Conservation (phyloP, 2,888 invertebrate genomes). For the Sarcophaga caerulescens region DNA sequence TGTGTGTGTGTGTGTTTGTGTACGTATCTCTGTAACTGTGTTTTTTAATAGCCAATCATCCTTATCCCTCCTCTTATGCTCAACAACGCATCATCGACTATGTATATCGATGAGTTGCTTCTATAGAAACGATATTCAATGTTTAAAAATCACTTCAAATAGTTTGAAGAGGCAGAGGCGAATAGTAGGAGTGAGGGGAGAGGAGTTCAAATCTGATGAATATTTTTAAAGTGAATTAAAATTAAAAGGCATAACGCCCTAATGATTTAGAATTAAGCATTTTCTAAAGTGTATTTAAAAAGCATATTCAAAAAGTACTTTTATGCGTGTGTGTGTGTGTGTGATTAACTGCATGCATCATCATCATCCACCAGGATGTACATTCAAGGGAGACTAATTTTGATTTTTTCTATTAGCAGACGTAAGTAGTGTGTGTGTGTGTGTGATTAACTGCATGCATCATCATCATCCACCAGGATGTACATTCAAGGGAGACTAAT, state of each 20-base stretch:
- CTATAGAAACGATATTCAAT: conserved; percentile 68
- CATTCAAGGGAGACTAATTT: too few species aligned
- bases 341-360: too few species aligned
- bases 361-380: too few species aligned
- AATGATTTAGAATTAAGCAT: conserved; percentile 45
- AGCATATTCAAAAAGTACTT: too few species aligned
- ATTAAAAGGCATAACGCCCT: conserved; percentile 50
- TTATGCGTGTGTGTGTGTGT: too few species aligned
- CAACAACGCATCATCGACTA: background rate
- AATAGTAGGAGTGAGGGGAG: background rate
- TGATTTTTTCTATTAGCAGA: too few species aligned
- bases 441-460: too few species aligned
- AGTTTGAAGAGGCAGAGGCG: background rate
- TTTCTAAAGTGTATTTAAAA: conserved; percentile 11
- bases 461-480: too few species aligned
- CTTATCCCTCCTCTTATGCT: background rate
- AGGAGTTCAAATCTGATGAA: too few species aligned
- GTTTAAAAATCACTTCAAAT: conserved; percentile 73
- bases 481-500: too few species aligned
- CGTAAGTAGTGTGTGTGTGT: too few species aligned
- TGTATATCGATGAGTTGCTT: conserved; percentile 6
- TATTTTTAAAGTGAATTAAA: background rate
- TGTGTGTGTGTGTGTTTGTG: conserved; percentile 69
- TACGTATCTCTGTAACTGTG: background rate
- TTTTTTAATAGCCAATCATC: conserved; percentile 75